Conservation (phyloP, 1,140 invertebrate species). For the Cotesia glomerata region DNA sequence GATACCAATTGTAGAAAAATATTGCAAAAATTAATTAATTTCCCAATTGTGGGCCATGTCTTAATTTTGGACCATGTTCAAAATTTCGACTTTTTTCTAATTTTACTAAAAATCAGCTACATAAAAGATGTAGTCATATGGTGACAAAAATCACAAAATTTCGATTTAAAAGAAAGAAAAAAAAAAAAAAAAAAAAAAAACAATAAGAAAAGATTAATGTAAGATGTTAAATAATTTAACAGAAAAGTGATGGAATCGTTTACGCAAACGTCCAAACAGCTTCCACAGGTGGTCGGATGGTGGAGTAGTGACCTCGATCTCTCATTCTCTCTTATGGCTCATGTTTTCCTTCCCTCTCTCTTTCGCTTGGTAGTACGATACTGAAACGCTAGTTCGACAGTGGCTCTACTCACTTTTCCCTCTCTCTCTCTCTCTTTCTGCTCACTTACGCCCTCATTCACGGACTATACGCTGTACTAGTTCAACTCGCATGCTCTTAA, state of each 20-base stretch:
- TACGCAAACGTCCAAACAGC: constrained; percentile 27
- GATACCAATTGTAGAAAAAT: no score
- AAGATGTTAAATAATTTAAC: constrained; percentile 30
- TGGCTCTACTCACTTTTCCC: background rate
- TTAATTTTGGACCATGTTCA: no score
- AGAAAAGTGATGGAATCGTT: constrained; percentile 50
- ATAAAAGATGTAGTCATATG: no score
- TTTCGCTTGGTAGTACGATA: background rate
- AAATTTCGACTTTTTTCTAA: no score
- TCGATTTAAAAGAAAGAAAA: background rate
- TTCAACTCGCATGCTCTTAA: background rate
- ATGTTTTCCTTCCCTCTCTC: constrained; percentile 4
- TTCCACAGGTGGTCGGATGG: constrained; percentile 61
- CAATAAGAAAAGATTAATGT: background rate
- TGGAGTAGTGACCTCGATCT: constrained; percentile 48
- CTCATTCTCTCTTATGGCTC: constrained; percentile 12
- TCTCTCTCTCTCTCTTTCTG: background rate
- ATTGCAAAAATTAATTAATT: no score
- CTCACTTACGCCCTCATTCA: background rate
- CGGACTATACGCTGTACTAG: background rate
- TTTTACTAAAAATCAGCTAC: no score
- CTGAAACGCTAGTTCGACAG: no score
- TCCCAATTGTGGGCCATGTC: no score
- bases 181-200: background rate
- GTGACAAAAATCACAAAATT: no score